A percentile compares a stretch with the other conserved stretches of the same genome.
These are phyloP conservation scores for Ophraella communa DNA, from an alignment of 2,888 invertebrate species.

Conservation along the genomic window DNA sequence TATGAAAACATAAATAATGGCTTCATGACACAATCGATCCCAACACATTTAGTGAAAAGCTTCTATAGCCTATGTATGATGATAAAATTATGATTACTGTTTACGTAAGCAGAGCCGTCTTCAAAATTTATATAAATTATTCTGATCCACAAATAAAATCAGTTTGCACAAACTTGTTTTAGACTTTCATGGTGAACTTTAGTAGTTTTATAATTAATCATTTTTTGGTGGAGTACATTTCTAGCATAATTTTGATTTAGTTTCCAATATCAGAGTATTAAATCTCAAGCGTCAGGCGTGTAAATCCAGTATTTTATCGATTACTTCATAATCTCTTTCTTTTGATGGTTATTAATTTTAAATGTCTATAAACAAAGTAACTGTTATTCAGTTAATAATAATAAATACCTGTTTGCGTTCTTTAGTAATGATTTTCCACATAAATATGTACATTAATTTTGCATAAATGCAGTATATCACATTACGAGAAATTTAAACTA, in stretches of 20 bases:
- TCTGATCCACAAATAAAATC: no score
- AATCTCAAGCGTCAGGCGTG: no score
- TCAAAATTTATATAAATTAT: no score
- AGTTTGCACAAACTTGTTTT: no score
- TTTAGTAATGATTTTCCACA: neutral
- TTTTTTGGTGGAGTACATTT: no score
- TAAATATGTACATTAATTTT: neutral
- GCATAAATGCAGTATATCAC: neutral
- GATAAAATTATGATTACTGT: constrained; percentile 21
- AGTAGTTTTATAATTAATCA: no score
- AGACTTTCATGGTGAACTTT: no score
- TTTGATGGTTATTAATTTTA: neutral
- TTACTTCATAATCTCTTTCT: neutral
- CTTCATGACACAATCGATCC: constrained; percentile 23
- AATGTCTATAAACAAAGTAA: neutral
- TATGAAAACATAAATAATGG: constrained; percentile 11
- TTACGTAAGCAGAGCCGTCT: no score
- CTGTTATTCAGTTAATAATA: neutral
- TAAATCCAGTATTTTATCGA: neutral
- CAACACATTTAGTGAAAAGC: constrained; percentile 19
- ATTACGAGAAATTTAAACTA: neutral
- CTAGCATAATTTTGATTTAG: no score
- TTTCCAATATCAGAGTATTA: no score
- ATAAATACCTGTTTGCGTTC: neutral
- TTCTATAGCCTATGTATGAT: constrained; percentile 6